Evolutionary conservation across 2,797 vertebrate species (phyloP).

Genomic region (Coluber constrictor): DNA sequence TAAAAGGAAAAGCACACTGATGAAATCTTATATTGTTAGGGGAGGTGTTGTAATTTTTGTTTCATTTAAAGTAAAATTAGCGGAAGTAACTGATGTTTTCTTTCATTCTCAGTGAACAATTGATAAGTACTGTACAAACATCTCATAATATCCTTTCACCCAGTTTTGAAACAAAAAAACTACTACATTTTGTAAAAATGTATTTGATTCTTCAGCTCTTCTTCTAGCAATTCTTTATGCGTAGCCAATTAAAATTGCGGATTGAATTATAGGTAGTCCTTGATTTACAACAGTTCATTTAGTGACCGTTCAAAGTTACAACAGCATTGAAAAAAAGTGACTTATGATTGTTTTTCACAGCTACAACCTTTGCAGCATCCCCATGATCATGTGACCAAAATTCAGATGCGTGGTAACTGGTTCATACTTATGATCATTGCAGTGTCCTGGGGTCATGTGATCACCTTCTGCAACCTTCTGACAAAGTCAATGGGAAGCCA

Average conservation of each 20-base stretch:
- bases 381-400: too few relatives aligned
- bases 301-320: too few relatives aligned
- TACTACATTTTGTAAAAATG: slow-evolving; percentile 2
- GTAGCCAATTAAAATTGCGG: background rate
- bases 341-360: too few relatives aligned
- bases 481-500: too few relatives aligned
- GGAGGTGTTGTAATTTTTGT: background rate
- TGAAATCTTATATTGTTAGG: background rate
- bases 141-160: slow-evolving; percentile 11
- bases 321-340: too few relatives aligned
- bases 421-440: too few relatives aligned
- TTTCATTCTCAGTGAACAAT: slow-evolving; percentile 43
- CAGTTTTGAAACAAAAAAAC: slow-evolving; percentile 52
- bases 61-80: background rate
- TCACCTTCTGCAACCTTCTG: too few relatives aligned
- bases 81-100: slow-evolving; percentile 8
- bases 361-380: too few relatives aligned
- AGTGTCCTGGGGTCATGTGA: too few relatives aligned
- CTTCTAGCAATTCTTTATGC: background rate
- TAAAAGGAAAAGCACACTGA: background rate
- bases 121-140: slow-evolving; percentile 25
- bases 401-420: too few relatives aligned
- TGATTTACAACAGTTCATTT: too few relatives aligned
- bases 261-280: background rate
- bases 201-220: background rate